These are phyloP conservation scores for Amphimallon solstitiale DNA, from an alignment of 2,888 invertebrate genomes.

Conservation along the genomic window DNA sequence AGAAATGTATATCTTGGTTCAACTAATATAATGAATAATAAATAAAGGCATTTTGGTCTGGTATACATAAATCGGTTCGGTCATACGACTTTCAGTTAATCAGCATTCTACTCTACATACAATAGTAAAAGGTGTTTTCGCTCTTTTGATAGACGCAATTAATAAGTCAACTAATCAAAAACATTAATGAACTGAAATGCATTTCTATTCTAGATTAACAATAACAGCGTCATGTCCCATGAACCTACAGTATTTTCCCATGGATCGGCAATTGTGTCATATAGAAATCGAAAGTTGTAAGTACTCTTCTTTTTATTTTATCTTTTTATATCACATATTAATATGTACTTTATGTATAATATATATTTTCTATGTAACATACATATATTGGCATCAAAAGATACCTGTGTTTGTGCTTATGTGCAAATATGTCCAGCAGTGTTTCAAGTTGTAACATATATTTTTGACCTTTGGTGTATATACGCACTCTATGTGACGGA, in stretches of 20 bases:
- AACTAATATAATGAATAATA: too few relatives aligned
- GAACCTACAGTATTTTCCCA: constrained; percentile 96
- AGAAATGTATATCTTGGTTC: too few relatives aligned
- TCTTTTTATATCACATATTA: constrained; percentile 41
- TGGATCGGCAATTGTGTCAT: constrained; percentile 94
- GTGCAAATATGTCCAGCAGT: constrained; percentile 47
- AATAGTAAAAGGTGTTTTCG: too few relatives aligned
- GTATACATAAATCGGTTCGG: too few relatives aligned
- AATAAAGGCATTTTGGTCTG: too few relatives aligned
- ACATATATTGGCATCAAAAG: constrained; percentile 57
- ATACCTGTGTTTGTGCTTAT: constrained; percentile 61
- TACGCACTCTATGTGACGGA: constrained; percentile 6
- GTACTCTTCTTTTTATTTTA: constrained; percentile 64
- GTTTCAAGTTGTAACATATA: constrained; percentile 11
- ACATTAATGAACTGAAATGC: constrained; percentile 3
- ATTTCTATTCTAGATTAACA: constrained; percentile 77
- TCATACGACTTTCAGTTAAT: too few relatives aligned
- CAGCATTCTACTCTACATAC: too few relatives aligned
- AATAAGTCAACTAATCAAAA: too few relatives aligned
- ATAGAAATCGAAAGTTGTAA: constrained; percentile 98
- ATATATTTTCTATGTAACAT: constrained; percentile 34
- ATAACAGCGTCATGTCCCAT: constrained; percentile 96
- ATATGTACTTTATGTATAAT: constrained; percentile 35
- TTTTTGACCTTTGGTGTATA: constrained; percentile 11
- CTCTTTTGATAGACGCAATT: too few relatives aligned